These are phyloP conservation scores for Diprion similis DNA, from an alignment of 1,140 invertebrate species.

Conservation along the genomic window DNA sequence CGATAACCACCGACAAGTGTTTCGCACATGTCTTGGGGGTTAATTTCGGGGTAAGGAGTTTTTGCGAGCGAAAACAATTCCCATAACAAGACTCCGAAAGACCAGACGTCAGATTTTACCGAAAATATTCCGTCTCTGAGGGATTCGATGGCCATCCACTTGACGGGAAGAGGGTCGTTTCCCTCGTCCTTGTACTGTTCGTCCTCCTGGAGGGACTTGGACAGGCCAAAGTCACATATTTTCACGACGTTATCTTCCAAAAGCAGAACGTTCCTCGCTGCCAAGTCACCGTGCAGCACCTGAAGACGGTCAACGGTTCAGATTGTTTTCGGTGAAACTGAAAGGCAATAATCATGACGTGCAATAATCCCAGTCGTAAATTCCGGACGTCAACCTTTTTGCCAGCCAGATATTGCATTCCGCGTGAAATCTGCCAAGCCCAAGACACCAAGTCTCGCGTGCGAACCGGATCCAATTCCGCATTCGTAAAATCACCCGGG, in stretches of 20 bases:
- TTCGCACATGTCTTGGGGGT: constrained; percentile 74
- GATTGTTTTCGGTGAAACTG: neutral
- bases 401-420: constrained; percentile 93
- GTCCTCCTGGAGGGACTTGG: constrained; percentile 88
- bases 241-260: constrained; percentile 89
- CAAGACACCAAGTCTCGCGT: constrained; percentile 88
- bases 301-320: constrained; percentile 46
- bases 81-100: constrained; percentile 93
- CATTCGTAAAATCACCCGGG: constrained; percentile 71
- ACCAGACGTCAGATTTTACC: constrained; percentile 92
- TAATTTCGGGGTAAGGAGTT: constrained; percentile 87
- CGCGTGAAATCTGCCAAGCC: constrained; percentile 92
- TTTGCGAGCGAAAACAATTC: constrained; percentile 92
- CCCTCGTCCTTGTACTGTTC: constrained; percentile 94
- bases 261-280: constrained; percentile 92
- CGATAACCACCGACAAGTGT: constrained; percentile 84
- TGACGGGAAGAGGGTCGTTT: constrained; percentile 78
- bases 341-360: neutral
- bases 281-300: constrained; percentile 94
- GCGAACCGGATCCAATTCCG: constrained; percentile 70
- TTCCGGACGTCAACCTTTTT: constrained; percentile 70
- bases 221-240: constrained; percentile 96
- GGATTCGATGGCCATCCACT: constrained; percentile 86
- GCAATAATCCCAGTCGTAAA: neutral
- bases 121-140: constrained; percentile 82